Evolutionary conservation across 2,113 vertebrate genomes (phyloP).

Genomic region (Cyprinodon tularosa): DNA sequence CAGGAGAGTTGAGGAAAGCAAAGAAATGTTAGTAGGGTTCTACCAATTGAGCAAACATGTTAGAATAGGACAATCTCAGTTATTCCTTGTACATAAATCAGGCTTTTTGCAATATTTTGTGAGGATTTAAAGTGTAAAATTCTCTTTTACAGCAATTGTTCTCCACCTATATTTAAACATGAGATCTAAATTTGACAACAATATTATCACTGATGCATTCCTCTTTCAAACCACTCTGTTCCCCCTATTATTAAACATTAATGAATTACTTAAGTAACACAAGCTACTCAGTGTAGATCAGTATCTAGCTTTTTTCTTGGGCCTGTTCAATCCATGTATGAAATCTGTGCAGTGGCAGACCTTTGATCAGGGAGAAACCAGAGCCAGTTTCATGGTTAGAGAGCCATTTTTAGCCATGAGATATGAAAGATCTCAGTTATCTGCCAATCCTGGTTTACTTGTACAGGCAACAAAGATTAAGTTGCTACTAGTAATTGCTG

Average conservation of each 20-base stretch:
- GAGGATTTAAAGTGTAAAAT: neutral
- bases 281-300: neutral
- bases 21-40: too few species aligned
- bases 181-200: neutral
- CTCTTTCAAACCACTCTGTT: neutral
- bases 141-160: neutral
- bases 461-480: conserved; percentile 4
- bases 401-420: neutral
- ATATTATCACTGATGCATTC: neutral
- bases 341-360: neutral
- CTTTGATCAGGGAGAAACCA: neutral
- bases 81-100: too few species aligned
- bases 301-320: neutral
- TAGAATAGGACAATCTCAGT: too few species aligned
- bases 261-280: neutral
- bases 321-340: neutral
- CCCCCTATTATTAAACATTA: neutral
- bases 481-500: conserved; percentile 18
- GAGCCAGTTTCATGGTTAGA: neutral
- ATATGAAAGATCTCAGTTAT: neutral
- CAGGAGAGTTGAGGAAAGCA: too few species aligned
- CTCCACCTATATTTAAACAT: neutral
- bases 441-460: conserved; percentile 12
- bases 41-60: too few species aligned
- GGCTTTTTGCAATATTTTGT: neutral